Evolutionary conservation across 2,113 vertebrate species (phyloP).

Genomic region (Pseudopodoces humilis): DNA sequence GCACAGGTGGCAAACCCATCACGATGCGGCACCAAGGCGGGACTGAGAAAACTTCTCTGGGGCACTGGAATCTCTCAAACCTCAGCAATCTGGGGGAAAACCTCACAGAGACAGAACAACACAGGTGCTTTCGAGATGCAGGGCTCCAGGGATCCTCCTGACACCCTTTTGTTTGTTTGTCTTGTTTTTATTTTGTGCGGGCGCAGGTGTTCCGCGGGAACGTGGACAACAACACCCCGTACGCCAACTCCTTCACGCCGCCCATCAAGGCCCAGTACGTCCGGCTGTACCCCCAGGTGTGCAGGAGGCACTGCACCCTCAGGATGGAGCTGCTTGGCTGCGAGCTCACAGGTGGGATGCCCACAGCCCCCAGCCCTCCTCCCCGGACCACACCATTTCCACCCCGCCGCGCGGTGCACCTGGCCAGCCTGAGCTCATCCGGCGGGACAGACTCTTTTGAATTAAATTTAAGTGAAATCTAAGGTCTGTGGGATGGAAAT

Average conservation of each 20-base stretch:
- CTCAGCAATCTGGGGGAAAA: not conserved
- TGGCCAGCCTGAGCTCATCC: too few relatives aligned
- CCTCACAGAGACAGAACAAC: accelerated
- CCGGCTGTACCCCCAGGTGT: slow-evolving; percentile 95
- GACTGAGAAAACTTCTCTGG: accelerated
- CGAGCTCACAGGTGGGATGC: slow-evolving; percentile 86
- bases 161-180: too few relatives aligned
- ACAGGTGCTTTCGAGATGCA: accelerated
- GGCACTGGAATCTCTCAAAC: not conserved
- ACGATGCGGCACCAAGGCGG: accelerated
- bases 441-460: too few relatives aligned
- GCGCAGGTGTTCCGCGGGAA: slow-evolving; percentile 93
- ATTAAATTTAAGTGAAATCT: too few relatives aligned
- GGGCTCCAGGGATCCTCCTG: not conserved
- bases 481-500: not conserved
- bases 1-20: accelerated
- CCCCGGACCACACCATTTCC: accelerated
- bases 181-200: not conserved
- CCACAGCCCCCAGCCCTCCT: accelerated
- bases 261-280: slow-evolving; percentile 94
- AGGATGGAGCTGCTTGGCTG: slow-evolving; percentile 98
- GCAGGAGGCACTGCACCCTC: slow-evolving; percentile 94
- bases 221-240: slow-evolving; percentile 94
- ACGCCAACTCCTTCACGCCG: slow-evolving; percentile 95
- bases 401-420: accelerated